Evolutionary conservation across 1,140 invertebrate species (phyloP).

Genomic region (Trinorchestia longiramus): DNA sequence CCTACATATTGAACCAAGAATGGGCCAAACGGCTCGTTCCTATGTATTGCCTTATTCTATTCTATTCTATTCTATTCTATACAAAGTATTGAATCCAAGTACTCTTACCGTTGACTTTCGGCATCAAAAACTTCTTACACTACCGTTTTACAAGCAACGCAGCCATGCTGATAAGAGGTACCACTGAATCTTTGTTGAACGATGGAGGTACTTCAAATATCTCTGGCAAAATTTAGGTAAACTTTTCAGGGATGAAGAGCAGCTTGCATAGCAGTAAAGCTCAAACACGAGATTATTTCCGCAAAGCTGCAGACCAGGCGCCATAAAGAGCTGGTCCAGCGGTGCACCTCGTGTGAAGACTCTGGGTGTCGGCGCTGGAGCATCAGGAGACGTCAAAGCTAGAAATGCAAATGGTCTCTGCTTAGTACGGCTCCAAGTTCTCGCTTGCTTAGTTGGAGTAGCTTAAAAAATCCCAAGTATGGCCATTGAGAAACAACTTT

Average conservation of each 20-base stretch:
- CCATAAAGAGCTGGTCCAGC: neutral
- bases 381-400: neutral
- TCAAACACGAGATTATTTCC: neutral
- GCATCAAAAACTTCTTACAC: neutral
- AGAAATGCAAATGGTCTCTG: slow-evolving; percentile 41
- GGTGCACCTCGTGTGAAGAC: neutral
- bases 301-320: neutral
- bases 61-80: no score
- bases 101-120: neutral
- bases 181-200: neutral
- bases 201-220: neutral
- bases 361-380: neutral
- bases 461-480: neutral
- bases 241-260: neutral
- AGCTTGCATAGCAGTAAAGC: neutral
- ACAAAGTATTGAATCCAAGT: neutral
- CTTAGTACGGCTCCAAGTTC: neutral
- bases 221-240: neutral
- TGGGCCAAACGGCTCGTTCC: neutral
- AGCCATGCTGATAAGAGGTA: neutral
- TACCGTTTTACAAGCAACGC: neutral
- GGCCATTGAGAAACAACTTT: slow-evolving; percentile 9
- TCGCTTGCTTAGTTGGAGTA: slow-evolving; percentile 6
- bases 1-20: neutral
- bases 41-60: no score